A percentile compares a stretch with the other conserved stretches of the same genome.
Evolutionary conservation across 2,888 invertebrate species (phyloP).

Genomic region (Pyrgus malvae): DNA sequence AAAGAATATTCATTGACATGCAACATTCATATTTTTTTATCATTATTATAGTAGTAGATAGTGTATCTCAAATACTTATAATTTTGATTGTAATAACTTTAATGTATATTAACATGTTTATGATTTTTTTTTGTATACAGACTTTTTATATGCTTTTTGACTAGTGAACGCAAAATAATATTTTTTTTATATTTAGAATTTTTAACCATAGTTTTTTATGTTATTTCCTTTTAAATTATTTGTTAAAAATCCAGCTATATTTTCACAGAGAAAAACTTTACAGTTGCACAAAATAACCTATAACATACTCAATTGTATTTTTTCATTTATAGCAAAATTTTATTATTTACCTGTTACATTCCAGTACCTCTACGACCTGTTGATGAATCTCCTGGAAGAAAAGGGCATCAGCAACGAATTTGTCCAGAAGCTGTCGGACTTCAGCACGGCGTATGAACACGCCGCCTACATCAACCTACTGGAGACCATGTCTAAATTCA

Average conservation of each 20-base stretch:
- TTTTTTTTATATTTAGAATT: too few relatives aligned
- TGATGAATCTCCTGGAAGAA: conserved; percentile 97
- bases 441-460: conserved; percentile 97
- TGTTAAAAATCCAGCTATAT: too few relatives aligned
- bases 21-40: conserved; percentile 47
- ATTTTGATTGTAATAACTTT: too few relatives aligned
- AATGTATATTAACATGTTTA: too few relatives aligned
- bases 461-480: conserved; percentile 93
- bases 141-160: too few relatives aligned
- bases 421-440: conserved; percentile 91
- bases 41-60: neutral
- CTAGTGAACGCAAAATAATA: too few relatives aligned
- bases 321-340: neutral
- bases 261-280: too few relatives aligned
- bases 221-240: too few relatives aligned
- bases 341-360: conserved; percentile 44
- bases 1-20: conserved; percentile 60
- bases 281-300: too few relatives aligned
- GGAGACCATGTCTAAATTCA: conserved; percentile 93
- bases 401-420: conserved; percentile 97
- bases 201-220: too few relatives aligned
- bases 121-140: too few relatives aligned
- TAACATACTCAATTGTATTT: neutral
- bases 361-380: conserved; percentile 95
- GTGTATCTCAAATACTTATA: too few relatives aligned